Percentiles rank a stretch among this genome's conserved stretches.
Conservation (phyloP, 2,113 vertebrate species). For the Macaca fascicularis region T2T-MFA8v1.1 NC_088377.1:117028501-117029000, state of each 20-base stretch:
- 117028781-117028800: neutral
- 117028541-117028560: too few species aligned
- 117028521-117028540: too few species aligned
- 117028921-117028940: neutral
- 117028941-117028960: neutral
- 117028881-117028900: neutral
- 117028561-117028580: too few species aligned
- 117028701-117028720: neutral
- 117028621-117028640: neutral
- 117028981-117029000: neutral
- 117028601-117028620: neutral
- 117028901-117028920: neutral
- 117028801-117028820: neutral
- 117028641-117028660: neutral
- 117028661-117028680: neutral
- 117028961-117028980: neutral
- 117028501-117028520: too few species aligned
- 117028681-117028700: neutral
- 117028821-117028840: neutral
- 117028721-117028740: neutral
- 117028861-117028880: neutral
- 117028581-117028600: too few species aligned
- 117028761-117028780: neutral
- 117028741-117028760: neutral
- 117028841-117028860: neutral